Base-by-base conservation (phyloP, 2,113 vertebrate genomes). In the Cyprinus carpio region DNA sequence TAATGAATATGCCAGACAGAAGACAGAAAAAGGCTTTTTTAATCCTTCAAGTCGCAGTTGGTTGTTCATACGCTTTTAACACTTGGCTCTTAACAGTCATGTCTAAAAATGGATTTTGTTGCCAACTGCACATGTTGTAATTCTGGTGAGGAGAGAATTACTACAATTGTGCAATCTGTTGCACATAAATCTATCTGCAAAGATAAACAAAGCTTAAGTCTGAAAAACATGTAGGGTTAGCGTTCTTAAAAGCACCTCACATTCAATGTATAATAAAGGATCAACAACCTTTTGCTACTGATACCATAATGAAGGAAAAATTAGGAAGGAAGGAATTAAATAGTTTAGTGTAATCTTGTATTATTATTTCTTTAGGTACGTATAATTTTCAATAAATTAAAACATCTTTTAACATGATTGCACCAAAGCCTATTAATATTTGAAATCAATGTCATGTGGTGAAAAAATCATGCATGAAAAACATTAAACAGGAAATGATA, bases 91-190 rank as follows among this genome's bases (percentile, higher is more conserved):
- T 58, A 77, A 34, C 43, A 76, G 46, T 29, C 5, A 13, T 37
- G 20, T 78, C 25, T 51, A 6, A 18, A 75, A 75, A 51, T 29
- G 43, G 46, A 56, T 0, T 20, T 27, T 78, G 75, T 58, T 58
- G 75, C 75, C 29, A 58, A 58, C 20, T 0, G 23, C 54, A n/a
- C 23, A 34, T 78, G 54, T 78, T 78, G 76, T 34, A 79, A 79
- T 79, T 23, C 9, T 62, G 37, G 7, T 2, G 23, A 5, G 56
- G 56, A 79, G 20, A 62, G 31, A 37, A 78, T 79, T 27, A 43
- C 23, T 18, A 27, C 56, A 80, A 20, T 46, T 40, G 69, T 20
- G 80, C 64, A 69, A 71, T 82, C 27, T 31, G 40, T 27, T 18
- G 69, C 10, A 34, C 4, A n/a, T n/a, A n/a, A n/a, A n/a, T n/a